Base-by-base conservation (phyloP, 2,888 invertebrate genomes). In the Gonocerus acuteangulatus region DNA sequence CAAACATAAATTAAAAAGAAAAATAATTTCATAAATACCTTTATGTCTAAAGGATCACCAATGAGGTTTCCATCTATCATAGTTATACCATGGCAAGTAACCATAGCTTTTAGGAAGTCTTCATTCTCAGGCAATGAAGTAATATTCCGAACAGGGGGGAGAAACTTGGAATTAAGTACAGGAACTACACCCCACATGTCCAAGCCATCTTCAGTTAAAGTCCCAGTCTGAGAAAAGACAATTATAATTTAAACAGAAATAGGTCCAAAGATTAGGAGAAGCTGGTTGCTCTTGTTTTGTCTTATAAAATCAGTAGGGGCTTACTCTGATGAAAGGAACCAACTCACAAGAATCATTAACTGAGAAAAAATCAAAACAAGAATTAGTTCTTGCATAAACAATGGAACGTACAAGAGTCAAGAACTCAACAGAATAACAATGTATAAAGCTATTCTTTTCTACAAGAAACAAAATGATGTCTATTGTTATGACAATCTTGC, bases 1-100 rank as follows among this genome's bases (percentile, higher is more conserved):
- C 6, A 13, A n/a, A 42, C 3, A 4, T 7, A 42, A 15, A 16
- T 15, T 7, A 42, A 42, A 7, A 42, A 42, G 6, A 42, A 13
- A 42, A 15, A 42, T 15, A 42, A n/a, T 3, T 4, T 15, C 6
- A 22, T 34, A 4, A 4, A 34, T 61, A 84, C 84, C 78, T 91
- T 94, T 23, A 97, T 77, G 73, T 99, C 97, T 21, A 99, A 76
- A 0, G 97, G 97, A 76, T 99, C 97, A 0, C 97, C 97, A 44
- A 87, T 86, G 59, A 93, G 77, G 70, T 86, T 83, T 0, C 87
- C 88, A 66, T 94, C 88, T 67, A 99, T 87, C 62, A 93, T 80
- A 0, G 95, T 95, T 51, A 97, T 80, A 2, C 93, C 92, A 75
- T 97, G 96, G 71, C 95, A 96, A 0, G 89, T 83, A 0, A 90